phyloP scores from a whole-genome alignment of 1,140 invertebrate species.

The Danaus plexippus region DNA sequence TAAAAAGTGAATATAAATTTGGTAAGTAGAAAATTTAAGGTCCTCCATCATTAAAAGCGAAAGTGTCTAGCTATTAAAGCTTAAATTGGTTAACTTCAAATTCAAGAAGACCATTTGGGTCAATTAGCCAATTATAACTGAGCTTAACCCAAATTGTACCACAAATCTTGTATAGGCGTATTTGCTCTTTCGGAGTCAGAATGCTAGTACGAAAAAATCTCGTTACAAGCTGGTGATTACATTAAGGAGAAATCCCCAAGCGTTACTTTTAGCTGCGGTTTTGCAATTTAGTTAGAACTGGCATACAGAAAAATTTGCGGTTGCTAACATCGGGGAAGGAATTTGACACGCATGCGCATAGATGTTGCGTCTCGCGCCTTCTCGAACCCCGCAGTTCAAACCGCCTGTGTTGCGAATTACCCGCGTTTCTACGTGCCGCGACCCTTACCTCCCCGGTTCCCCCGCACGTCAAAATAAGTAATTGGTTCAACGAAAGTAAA shows the following conservation, averaged over 20 bases:
- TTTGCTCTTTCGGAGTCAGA: no score
- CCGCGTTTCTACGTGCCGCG: constrained; percentile 27
- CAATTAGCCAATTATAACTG: constrained; percentile 12
- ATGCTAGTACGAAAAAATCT: constrained; percentile 33
- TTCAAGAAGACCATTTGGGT: constrained; percentile 12
- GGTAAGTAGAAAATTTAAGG: no score
- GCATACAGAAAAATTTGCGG: constrained; percentile 57
- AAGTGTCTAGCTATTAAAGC: no score
- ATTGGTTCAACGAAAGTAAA: constrained; percentile 44
- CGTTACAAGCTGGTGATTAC: constrained; percentile 49
- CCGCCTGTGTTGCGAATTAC: constrained; percentile 25
- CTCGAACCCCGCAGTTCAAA: constrained; percentile 42
- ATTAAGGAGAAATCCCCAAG: constrained; percentile 39
- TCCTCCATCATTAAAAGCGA: no score
- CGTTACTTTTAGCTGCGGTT: constrained; percentile 48
- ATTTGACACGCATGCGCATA: constrained; percentile 32
- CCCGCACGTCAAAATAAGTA: constrained; percentile 51
- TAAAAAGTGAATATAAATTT: not conserved
- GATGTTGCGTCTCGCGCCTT: constrained; percentile 17
- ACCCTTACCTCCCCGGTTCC: constrained; percentile 17
- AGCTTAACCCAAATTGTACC: constrained; percentile 10
- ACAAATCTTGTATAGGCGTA: no score
- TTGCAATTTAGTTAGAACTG: constrained; percentile 52
- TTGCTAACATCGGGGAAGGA: constrained; percentile 15
- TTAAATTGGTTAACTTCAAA: no score